A percentile compares a stretch with the other conserved stretches of the same genome.
Conservation (phyloP, 2,113 vertebrate genomes). For the Corythornis vintsioides region DNA sequence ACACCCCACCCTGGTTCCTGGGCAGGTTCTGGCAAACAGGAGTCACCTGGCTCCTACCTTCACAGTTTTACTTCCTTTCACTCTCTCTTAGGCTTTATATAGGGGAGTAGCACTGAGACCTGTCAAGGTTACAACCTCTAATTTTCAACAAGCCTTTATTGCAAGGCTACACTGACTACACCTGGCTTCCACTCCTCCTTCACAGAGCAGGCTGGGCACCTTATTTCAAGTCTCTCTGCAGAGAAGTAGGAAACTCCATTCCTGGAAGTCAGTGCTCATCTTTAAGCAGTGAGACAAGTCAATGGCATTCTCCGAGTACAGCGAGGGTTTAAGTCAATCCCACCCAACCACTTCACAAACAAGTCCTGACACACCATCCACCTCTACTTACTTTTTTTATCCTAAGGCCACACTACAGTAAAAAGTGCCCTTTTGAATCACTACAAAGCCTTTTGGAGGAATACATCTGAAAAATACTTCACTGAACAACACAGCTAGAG, state of each 20-base stretch:
- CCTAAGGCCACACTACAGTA: background rate
- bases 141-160: background rate
- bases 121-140: background rate
- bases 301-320: background rate
- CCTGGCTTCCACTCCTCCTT: background rate
- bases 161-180: background rate
- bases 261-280: background rate
- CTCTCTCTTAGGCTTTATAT: background rate
- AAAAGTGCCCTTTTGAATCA: background rate
- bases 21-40: background rate
- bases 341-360: background rate
- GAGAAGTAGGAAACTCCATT: background rate
- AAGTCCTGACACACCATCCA: background rate
- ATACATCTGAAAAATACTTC: background rate
- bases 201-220: background rate
- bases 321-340: background rate
- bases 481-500: background rate
- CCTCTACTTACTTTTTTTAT: background rate
- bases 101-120: background rate
- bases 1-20: rapidly evolving
- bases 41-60: background rate
- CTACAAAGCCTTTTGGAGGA: background rate
- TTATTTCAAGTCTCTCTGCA: background rate
- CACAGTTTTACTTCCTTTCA: background rate
- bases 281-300: background rate